Base-by-base conservation (phyloP, 2,113 vertebrate species). In the Hemiprocne comata region DNA sequence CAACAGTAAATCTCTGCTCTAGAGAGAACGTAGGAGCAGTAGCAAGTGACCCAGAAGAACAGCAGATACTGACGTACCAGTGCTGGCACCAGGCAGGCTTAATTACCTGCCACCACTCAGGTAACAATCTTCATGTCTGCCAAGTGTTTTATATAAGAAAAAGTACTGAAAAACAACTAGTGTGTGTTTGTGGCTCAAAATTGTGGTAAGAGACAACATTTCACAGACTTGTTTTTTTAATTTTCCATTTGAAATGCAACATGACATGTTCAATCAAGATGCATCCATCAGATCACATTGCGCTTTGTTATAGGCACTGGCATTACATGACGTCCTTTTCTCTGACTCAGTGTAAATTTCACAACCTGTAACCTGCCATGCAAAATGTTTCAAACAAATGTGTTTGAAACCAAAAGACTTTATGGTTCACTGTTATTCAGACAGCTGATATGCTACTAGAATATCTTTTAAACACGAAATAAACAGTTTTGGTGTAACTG, bases 331-430 rank as follows among this genome's bases (percentile, higher is more conserved):
- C 17, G 1, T 72, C 77, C 51, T 92, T 71, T 60, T 55, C 53
- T 74, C 70, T 81, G 57, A 60, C 13, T 44, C 33, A 40, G 14
- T 44, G 53, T 70, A 87, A 89, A 60, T 94, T 61, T 31, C 80
- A 90, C 76, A 81, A 69, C 92, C 76, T 94, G 76, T 51, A 89
- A 81, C 19, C 36, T 91, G 86, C 53, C 80, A 91, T n/a, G 70
- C 11, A 90, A 92, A 93, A 77, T 66, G 46, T 65, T 94, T 92
- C 36, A 84, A 65, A 84, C 12, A 94, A 94, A 81, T 40, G 26
- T 53, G 26, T 77, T 74, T 89, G 44, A 61, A 87, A 81, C 82
- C 69, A 75, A 65, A 84, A 71, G 38, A 21, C 40, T 78, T 75
- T 29, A 67, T n/a, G 31, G 20, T 40, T 92, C 57, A 44, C 26